Base-by-base conservation (phyloP, 2,888 invertebrate genomes). In the Thymelicus acteon region DNA sequence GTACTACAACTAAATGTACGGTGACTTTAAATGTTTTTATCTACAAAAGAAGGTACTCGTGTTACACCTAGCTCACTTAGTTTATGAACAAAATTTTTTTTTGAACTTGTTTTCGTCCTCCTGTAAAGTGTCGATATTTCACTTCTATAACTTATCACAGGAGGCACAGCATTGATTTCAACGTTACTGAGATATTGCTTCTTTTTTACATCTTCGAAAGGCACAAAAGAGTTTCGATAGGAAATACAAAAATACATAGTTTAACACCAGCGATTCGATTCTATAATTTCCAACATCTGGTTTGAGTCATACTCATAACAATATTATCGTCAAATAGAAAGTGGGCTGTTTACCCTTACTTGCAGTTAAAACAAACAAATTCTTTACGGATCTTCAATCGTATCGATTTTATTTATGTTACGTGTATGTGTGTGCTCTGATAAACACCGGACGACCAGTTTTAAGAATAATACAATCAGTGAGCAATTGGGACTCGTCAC, bases 341-440 rank as follows among this genome's bases (percentile, higher is more conserved):
- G 72, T 73, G 75, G 76, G 76, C 80, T 80, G 80, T 80, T 81
- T 82, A 79, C 76, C 76, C 75, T 75, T 79, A 80, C 78, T 80
- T 84, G 79, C 77, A 79, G 75, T 80, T 77, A 72, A 87, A 89
- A 89, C 85, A 91, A 90, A 88, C 89, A 86, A 88, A 91, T 90
- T 85, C 89, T 85, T 84, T 82, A 78, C 79, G 78, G 77, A 80
- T 84, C 82, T 84, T 82, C 78, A 80, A 79, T 78, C 75, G 76
- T 76, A 80, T 85, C 85, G 82, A 85, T 86, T 66, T 78, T 90
- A 89, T 90, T 90, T 89, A 87, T 81, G 79, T 82, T 86, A 80
- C 79, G 80, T 82, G 83, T 81, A 82, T 83, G 82, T 86, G 80
- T 82, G 83, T 81, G 82, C 80, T 83, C 82, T 79, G 82, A 86